Evolutionary conservation across 2,113 vertebrate species (phyloP).

Genomic region (Phalacrocorax carbo): DNA sequence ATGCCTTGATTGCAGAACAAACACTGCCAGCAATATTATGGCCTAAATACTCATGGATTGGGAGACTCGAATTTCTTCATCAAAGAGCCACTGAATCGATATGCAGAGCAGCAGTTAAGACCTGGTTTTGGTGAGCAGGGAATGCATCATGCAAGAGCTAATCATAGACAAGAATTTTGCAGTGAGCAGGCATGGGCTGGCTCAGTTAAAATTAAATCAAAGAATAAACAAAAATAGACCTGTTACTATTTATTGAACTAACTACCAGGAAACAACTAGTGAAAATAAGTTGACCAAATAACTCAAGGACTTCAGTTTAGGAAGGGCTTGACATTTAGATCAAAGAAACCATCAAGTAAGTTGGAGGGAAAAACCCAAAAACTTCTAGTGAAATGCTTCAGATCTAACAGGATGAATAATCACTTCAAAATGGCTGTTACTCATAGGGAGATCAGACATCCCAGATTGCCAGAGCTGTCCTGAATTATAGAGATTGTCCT

Average conservation of each 20-base stretch:
- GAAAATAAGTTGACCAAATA: neutral
- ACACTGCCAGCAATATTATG: neutral
- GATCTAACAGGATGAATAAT: neutral
- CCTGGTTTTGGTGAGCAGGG: neutral
- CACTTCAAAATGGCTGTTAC: neutral
- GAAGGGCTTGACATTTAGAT: neutral
- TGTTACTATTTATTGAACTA: conserved; percentile 11
- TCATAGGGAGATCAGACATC: neutral
- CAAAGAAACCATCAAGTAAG: neutral
- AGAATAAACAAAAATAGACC: conserved; percentile 13
- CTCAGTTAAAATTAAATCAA: conserved; percentile 25
- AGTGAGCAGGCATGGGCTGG: neutral
- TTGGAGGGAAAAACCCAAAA: neutral
- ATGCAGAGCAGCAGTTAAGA: neutral
- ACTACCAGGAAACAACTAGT: neutral
- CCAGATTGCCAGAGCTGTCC: neutral
- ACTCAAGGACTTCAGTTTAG: neutral
- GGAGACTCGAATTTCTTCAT: neutral
- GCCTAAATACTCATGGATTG: neutral
- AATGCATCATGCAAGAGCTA: neutral
- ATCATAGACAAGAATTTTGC: neutral
- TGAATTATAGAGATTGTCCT: neutral
- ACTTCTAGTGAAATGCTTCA: neutral
- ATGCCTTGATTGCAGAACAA: neutral
- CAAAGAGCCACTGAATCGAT: neutral